These are phyloP conservation scores for Cremastinae sp. DNA, from an alignment of 2,888 invertebrate genomes.

Conservation along the genomic window DNA sequence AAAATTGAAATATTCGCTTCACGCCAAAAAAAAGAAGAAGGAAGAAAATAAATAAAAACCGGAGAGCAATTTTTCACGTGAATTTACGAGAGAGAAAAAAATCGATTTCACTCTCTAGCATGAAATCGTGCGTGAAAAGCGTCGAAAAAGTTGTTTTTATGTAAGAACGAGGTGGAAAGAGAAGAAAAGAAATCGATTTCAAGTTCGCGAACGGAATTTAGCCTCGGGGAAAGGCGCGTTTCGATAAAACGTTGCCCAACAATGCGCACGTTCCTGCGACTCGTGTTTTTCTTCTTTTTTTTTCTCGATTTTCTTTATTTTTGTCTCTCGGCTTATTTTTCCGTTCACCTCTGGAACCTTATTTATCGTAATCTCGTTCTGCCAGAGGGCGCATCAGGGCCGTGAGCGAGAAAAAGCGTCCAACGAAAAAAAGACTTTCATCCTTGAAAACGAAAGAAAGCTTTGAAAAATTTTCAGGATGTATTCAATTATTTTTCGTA, in stretches of 20 bases:
- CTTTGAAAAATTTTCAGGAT: no score
- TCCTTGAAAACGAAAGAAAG: not conserved
- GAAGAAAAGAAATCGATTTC: constrained; percentile 55
- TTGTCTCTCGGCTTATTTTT: constrained; percentile 36
- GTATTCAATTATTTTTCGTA: no score
- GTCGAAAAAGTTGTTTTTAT: constrained; percentile 10
- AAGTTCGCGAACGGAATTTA: constrained; percentile 43
- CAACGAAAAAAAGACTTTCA: not conserved
- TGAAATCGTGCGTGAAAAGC: constrained; percentile 34
- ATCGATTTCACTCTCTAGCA: not conserved
- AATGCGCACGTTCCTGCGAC: constrained; percentile 33
- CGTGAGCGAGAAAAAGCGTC: constrained; percentile 24
- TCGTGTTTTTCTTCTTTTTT: constrained; percentile 42
- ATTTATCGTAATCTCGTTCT: constrained; percentile 14
- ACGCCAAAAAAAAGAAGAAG: no score
- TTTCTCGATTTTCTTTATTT: constrained; percentile 21
- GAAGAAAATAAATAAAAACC: not conserved
- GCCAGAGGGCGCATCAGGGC: constrained; percentile 4
- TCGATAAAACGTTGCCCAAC: constrained; percentile 60
- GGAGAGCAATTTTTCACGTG: not conserved
- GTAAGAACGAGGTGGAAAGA: constrained; percentile 18
- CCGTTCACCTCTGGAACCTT: constrained; percentile 27
- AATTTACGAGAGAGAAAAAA: not conserved
- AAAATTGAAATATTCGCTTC: constrained; percentile 39
- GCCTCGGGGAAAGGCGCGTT: constrained; percentile 61